A percentile compares a stretch with the other conserved stretches of the same genome.
These are phyloP conservation scores for Pteronura brasiliensis DNA, from an alignment of 2,113 vertebrate genomes.

Conservation along the genomic window DNA sequence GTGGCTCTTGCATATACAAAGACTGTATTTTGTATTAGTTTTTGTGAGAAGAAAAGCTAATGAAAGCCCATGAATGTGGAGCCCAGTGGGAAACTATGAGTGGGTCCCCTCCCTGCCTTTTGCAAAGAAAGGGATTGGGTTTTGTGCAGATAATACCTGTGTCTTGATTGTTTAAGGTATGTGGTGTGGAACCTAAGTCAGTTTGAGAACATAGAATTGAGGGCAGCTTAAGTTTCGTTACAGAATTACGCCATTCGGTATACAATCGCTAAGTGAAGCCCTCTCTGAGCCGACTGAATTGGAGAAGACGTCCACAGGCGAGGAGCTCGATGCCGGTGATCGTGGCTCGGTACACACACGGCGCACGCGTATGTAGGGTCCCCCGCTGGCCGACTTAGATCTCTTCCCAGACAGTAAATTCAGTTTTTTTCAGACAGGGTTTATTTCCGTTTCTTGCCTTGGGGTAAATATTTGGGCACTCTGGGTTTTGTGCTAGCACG, in stretches of 20 bases:
- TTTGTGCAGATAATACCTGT: neutral
- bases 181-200: neutral
- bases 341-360: neutral
- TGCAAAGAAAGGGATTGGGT: neutral
- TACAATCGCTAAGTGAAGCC: neutral
- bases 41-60: neutral
- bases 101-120: neutral
- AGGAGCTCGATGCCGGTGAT: neutral
- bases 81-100: neutral
- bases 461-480: neutral
- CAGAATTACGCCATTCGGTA: neutral
- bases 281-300: neutral
- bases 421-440: neutral
- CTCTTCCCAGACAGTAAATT: neutral
- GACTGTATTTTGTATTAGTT: neutral
- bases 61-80: neutral
- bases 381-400: neutral
- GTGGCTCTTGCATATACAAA: neutral
- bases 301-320: neutral
- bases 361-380: neutral
- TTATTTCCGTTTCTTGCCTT: neutral
- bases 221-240: neutral
- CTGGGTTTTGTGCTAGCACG: neutral
- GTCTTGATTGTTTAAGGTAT: conserved; percentile 1
- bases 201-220: neutral